Conservation (phyloP, 37 sponge, comb jelly and placozoan species). For the Ianthella basta region DNA sequence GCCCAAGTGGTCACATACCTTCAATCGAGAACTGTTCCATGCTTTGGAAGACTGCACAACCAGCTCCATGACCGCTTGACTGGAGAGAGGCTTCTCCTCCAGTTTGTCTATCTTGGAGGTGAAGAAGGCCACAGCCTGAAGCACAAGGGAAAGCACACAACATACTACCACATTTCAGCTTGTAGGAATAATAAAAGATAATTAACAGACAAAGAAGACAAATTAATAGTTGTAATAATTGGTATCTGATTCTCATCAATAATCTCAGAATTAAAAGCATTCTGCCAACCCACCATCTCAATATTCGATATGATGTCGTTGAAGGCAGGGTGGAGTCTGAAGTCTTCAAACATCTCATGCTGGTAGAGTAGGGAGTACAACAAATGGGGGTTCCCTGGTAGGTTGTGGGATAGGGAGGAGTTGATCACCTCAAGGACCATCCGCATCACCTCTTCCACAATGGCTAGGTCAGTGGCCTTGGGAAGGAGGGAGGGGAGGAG, state of each 20-base stretch:
- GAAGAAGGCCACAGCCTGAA: conserved; percentile 84
- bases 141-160: too few species aligned
- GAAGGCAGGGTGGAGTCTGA: conserved; percentile 81
- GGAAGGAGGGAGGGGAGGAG: too few species aligned
- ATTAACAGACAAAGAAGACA: too few species aligned
- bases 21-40: conserved; percentile 86
- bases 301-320: conserved; percentile 87
- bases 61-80: conserved; percentile 71
- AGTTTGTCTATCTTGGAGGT: conserved; percentile 41
- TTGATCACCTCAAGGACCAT: conserved; percentile 95
- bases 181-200: too few species aligned
- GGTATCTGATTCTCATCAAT: too few species aligned
- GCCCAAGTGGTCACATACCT: too few species aligned
- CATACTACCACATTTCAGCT: too few species aligned
- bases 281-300: conserved; percentile 82
- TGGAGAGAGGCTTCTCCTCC: conserved; percentile 79
- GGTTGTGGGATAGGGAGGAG: conserved; percentile 79
- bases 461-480: conserved; percentile 72
- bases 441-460: conserved; percentile 88
- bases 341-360: conserved; percentile 80
- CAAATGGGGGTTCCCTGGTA: conserved; percentile 87
- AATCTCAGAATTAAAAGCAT: too few species aligned
- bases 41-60: conserved; percentile 72
- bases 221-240: too few species aligned
- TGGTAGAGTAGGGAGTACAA: conserved; percentile 93